phyloP scores from a whole-genome alignment of 64 coral and sea anemone genomes.

The Hydrozoanthus tunicans region DNA sequence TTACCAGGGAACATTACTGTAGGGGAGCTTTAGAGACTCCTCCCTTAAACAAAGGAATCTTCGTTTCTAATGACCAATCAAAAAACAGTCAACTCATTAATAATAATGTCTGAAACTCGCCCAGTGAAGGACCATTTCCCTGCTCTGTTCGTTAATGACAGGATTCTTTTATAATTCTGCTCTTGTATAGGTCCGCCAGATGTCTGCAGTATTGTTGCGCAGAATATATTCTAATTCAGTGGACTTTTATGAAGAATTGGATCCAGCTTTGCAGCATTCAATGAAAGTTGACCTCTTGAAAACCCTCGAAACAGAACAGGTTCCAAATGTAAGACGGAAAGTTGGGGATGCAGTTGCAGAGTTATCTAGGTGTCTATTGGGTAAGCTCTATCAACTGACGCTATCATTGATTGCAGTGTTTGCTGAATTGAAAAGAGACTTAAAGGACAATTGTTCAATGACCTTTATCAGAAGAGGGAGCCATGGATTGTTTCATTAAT shows the following conservation, averaged over 20 bases:
- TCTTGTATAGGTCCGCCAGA: slow-evolving; percentile 78
- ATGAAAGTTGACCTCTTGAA: slow-evolving; percentile 84
- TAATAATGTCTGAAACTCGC: too few species aligned
- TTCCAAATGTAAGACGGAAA: slow-evolving; percentile 67
- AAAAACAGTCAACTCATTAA: too few species aligned
- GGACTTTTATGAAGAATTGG: slow-evolving; percentile 89
- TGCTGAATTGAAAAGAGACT: background rate
- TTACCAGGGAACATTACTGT: too few species aligned
- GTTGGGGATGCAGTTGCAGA: slow-evolving; percentile 96
- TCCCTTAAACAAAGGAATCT: too few species aligned
- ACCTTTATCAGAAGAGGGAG: background rate
- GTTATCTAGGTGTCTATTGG: slow-evolving; percentile 89
- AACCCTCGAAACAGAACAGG: slow-evolving; percentile 82
- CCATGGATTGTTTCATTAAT: too few species aligned
- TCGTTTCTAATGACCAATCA: too few species aligned
- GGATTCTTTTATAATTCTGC: background rate
- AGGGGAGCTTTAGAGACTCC: too few species aligned
- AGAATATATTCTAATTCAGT: slow-evolving; percentile 92
- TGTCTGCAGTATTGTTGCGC: slow-evolving; percentile 91
- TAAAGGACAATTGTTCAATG: background rate
- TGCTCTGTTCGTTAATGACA: too few species aligned
- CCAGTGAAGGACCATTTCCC: too few species aligned
- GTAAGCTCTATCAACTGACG: slow-evolving; percentile 22
- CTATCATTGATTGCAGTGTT: too few species aligned
- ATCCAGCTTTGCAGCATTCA: slow-evolving; percentile 57